A percentile compares a stretch with the other conserved stretches of the same genome.
Conservation (phyloP, 2,797 vertebrate species). For the Prunella strophiata region DNA sequence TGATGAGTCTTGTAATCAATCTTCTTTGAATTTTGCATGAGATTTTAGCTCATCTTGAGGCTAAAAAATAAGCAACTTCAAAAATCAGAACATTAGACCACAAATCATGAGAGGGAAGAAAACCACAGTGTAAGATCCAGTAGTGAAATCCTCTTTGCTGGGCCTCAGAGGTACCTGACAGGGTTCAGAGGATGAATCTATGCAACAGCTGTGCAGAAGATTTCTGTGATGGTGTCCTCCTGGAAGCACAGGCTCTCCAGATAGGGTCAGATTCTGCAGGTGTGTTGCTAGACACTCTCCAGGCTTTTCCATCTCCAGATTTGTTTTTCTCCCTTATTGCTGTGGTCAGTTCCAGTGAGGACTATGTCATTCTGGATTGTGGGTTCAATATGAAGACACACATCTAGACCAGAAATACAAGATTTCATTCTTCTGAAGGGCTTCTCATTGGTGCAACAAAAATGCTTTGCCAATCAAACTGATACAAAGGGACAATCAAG, state of each 20-base stretch:
- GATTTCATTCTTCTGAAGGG: not conserved
- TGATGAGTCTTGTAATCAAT: slow-evolving; percentile 33
- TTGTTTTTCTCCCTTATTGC: not conserved
- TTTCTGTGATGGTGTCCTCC: not conserved
- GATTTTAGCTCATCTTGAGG: not conserved
- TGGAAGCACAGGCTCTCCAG: not conserved
- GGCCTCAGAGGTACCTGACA: not conserved
- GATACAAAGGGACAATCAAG: not conserved
- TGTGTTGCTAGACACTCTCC: not conserved
- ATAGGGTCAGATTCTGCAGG: not conserved
- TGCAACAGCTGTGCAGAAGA: not conserved
- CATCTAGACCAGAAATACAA: not conserved
- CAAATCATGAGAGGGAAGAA: not conserved
- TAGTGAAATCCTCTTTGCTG: not conserved
- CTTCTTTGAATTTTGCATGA: slow-evolving; percentile 20
- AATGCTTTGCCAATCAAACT: not conserved
- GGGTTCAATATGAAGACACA: not conserved
- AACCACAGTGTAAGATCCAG: not conserved
- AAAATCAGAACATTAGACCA: not conserved
- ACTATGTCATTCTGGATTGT: not conserved
- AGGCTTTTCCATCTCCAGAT: not conserved
- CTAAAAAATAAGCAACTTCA: not conserved
- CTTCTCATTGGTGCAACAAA: not conserved
- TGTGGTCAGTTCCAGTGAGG: not conserved
- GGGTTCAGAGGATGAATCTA: not conserved